Evolutionary conservation across 2,888 invertebrate genomes (phyloP).

Genomic region (Nipponacmea schrenckii): DNA sequence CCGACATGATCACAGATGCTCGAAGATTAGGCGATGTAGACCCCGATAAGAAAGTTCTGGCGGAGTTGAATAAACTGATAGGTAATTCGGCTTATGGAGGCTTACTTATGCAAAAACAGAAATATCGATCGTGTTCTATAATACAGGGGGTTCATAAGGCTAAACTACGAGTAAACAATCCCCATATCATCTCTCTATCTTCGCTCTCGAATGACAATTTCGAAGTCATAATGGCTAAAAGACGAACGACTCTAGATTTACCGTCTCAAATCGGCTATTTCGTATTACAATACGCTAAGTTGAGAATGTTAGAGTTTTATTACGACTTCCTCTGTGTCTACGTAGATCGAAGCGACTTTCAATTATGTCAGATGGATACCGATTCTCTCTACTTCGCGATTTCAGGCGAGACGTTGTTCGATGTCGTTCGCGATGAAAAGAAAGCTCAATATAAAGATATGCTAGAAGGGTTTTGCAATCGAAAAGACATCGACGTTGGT

Average conservation of each 20-base stretch:
- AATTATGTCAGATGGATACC: slow-evolving; percentile 5
- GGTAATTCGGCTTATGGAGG: background rate
- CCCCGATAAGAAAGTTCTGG: background rate
- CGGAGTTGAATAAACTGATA: background rate
- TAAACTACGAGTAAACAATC: background rate
- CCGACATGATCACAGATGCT: too few relatives aligned
- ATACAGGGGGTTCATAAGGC: slow-evolving; percentile 6
- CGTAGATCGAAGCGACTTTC: background rate
- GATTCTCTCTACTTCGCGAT: slow-evolving; percentile 4
- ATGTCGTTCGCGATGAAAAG: slow-evolving; percentile 6
- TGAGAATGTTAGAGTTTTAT: background rate
- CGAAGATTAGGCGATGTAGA: background rate
- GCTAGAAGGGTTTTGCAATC: slow-evolving; percentile 3
- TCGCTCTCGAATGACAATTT: background rate
- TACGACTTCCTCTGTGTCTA: background rate
- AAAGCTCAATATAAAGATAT: background rate
- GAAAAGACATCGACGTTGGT: slow-evolving; percentile 1
- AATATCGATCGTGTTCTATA: background rate
- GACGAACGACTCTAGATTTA: background rate
- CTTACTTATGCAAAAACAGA: background rate
- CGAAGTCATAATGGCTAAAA: background rate
- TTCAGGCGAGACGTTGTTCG: background rate
- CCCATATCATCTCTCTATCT: background rate
- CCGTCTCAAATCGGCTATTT: background rate
- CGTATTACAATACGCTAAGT: background rate